A percentile compares a stretch with the other conserved stretches of the same genome.
Conservation (phyloP, 2,888 invertebrate genomes). For the Frankliniella intonsa region DNA sequence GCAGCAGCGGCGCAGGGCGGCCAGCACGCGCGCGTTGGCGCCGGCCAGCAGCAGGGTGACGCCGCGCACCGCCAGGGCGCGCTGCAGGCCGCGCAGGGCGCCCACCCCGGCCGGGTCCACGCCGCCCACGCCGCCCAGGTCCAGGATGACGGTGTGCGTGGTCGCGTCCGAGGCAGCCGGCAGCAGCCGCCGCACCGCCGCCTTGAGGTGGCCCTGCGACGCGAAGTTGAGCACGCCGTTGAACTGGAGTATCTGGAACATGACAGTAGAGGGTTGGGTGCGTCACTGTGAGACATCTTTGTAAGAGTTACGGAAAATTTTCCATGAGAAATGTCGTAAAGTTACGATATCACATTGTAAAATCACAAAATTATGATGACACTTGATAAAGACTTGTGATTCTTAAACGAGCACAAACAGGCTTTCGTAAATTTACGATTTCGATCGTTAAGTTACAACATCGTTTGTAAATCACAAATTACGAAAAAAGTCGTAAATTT, state of each 20-base stretch:
- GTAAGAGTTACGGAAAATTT: too few species aligned
- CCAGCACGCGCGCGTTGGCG: neutral
- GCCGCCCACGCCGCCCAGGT: neutral
- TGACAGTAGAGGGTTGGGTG: neutral
- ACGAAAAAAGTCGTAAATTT: too few species aligned
- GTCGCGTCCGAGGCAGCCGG: neutral
- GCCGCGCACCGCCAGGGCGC: neutral
- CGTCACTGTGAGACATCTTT: too few species aligned
- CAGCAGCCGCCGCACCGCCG: neutral
- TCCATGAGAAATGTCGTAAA: too few species aligned
- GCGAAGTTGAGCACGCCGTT: constrained; percentile 8
- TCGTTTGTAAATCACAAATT: too few species aligned
- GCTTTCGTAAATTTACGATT: too few species aligned
- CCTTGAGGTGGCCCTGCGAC: constrained; percentile 19
- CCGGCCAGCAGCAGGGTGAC: neutral
- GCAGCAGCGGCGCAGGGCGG: constrained; percentile 4
- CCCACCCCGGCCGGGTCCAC: neutral
- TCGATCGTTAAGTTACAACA: too few species aligned
- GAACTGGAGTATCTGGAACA: neutral
- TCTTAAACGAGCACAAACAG: too few species aligned
- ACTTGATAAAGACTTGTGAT: too few species aligned
- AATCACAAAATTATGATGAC: too few species aligned
- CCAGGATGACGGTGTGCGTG: constrained; percentile 6
- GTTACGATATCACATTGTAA: too few species aligned
- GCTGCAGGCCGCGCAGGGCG: neutral